Percentiles rank a stretch among this genome's conserved stretches.
phyloP scores from a whole-genome alignment of 2,113 vertebrate species.

The Ptilorrhoa leucosticta region DNA sequence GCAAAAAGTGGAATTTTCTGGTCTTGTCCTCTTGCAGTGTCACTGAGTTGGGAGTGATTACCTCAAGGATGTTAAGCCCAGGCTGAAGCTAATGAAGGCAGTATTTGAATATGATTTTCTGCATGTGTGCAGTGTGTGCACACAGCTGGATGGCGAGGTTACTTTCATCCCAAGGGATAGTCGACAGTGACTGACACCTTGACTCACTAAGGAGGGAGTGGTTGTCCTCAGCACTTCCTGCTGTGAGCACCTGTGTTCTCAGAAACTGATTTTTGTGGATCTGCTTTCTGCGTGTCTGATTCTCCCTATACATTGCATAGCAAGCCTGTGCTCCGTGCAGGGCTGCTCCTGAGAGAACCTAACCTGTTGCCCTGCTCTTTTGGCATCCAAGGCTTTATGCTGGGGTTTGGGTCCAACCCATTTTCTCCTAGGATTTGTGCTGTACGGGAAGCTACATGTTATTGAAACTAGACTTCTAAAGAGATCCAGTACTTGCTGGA shows the following conservation, averaged over 20 bases:
- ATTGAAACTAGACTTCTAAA: neutral
- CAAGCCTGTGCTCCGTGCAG: neutral
- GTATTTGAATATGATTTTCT: neutral
- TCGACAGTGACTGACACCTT: neutral
- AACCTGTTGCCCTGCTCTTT: neutral
- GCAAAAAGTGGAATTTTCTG: neutral
- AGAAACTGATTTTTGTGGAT: neutral
- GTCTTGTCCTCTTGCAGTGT: neutral
- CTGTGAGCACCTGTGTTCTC: neutral
- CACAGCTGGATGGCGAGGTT: neutral
- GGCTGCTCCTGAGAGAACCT: neutral
- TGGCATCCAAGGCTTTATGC: neutral
- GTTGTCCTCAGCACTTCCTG: neutral
- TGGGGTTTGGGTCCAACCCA: neutral
- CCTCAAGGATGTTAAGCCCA: neutral
- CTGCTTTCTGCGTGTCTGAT: neutral
- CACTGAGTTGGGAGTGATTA: neutral
- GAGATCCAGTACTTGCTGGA: neutral
- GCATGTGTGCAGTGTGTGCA: rapidly evolving
- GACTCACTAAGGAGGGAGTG: rapidly evolving
- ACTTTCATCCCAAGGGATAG: neutral
- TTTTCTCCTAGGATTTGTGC: neutral
- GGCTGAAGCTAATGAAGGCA: neutral
- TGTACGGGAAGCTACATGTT: neutral
- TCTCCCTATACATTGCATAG: neutral